Evolutionary conservation across 2,113 vertebrate genomes (phyloP).

Genomic region (Melanostigma gelatinosum): DNA sequence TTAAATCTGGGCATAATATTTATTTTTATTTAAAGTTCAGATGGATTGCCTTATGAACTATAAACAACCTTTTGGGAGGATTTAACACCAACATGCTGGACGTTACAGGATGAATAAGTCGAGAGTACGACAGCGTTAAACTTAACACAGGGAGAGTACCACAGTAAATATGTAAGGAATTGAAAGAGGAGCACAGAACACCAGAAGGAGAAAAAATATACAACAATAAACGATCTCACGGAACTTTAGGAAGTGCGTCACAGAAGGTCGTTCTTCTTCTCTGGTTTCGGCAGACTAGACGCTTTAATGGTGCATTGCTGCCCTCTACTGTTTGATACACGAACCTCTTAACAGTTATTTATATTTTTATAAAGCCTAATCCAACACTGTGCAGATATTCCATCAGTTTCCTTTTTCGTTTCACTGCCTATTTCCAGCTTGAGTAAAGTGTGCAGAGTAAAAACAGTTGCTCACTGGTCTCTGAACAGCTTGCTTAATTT

Average conservation of each 20-base stretch:
- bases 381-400: neutral
- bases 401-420: neutral
- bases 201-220: neutral
- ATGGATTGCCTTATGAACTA: too few relatives aligned
- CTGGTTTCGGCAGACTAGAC: neutral
- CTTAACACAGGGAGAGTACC: too few relatives aligned
- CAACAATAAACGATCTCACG: neutral
- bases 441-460: neutral
- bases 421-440: neutral
- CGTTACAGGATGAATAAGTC: too few relatives aligned
- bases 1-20: too few relatives aligned
- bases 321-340: neutral
- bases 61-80: too few relatives aligned
- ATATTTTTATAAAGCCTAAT: neutral
- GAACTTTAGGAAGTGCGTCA: neutral
- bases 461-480: neutral
- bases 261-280: neutral
- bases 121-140: too few relatives aligned
- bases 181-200: too few relatives aligned
- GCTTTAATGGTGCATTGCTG: neutral
- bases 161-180: too few relatives aligned
- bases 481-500: neutral
- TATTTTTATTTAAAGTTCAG: too few relatives aligned
- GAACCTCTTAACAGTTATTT: neutral
- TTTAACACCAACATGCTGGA: too few relatives aligned